These are phyloP conservation scores for Scrobipalpa atriplicella DNA, from an alignment of 2,888 invertebrate species.

Conservation along the genomic window DNA sequence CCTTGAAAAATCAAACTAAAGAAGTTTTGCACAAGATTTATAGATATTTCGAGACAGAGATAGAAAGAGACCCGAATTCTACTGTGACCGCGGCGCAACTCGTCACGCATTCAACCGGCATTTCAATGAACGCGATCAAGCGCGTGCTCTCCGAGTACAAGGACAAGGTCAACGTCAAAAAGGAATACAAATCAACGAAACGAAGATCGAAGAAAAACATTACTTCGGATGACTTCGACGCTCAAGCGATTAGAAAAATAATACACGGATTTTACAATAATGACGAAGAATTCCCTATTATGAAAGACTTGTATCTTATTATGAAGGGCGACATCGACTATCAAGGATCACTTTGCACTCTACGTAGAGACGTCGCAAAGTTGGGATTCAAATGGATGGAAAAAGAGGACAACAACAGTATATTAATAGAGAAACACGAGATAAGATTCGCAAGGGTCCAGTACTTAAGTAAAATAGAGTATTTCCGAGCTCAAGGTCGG, in stretches of 20 bases:
- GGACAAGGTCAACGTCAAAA: conserved; percentile 36
- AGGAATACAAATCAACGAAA: conserved; percentile 37
- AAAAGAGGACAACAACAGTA: conserved; percentile 46
- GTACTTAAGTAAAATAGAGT: conserved; percentile 46
- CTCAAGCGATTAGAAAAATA: conserved; percentile 44
- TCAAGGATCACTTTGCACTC: conserved; percentile 46
- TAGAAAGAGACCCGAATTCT: conserved; percentile 46
- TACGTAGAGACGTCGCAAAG: conserved; percentile 44
- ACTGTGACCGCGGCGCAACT: conserved; percentile 47
- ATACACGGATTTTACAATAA: conserved; percentile 48
- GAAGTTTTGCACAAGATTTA: conserved; percentile 47
- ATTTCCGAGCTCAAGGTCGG: conserved; percentile 43
- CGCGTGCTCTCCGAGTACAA: conserved; percentile 42
- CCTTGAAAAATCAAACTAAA: conserved; percentile 48
- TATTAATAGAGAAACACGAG: conserved; percentile 48
- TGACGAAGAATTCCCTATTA: conserved; percentile 47
- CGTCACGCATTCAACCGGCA: conserved; percentile 48
- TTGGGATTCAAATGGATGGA: conserved; percentile 49
- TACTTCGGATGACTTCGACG: conserved; percentile 42
- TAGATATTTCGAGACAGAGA: conserved; percentile 47
- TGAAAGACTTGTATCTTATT: conserved; percentile 47
- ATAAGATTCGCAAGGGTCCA: conserved; percentile 44
- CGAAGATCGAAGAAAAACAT: conserved; percentile 42
- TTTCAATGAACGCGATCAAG: conserved; percentile 46
- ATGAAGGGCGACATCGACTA: conserved; percentile 47